These are phyloP conservation scores for Schizothorax lantsangensis DNA, from an alignment of 2,797 vertebrate species.

Conservation along the genomic window DNA sequence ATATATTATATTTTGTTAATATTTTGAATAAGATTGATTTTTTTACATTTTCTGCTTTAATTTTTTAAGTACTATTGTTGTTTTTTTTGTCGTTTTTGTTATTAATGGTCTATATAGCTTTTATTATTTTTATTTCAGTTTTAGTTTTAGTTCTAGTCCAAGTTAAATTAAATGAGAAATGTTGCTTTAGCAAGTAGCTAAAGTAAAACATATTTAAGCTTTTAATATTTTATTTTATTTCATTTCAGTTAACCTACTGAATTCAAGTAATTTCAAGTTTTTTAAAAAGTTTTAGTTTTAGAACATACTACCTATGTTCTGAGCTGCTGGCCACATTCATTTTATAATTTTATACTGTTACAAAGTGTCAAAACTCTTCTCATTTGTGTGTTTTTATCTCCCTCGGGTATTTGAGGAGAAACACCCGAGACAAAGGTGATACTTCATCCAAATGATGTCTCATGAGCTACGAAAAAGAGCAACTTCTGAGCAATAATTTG, in stretches of 20 bases:
- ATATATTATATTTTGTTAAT: too few relatives aligned
- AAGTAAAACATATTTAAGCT: too few relatives aligned
- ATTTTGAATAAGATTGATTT: too few relatives aligned
- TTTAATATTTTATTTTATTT: not conserved
- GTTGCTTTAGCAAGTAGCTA: not conserved
- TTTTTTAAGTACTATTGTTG: too few relatives aligned
- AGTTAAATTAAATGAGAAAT: not conserved
- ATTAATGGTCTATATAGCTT: not conserved
- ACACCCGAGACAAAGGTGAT: not conserved
- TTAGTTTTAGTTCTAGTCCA: not conserved
- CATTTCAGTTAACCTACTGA: too few relatives aligned
- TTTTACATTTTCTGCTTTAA: too few relatives aligned
- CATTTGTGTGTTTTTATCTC: not conserved
- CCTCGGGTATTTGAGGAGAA: not conserved
- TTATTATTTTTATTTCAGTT: not conserved
- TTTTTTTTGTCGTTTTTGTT: not conserved
- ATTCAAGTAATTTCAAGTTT: too few relatives aligned
- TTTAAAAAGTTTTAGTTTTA: not conserved
- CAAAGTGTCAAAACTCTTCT: not conserved
- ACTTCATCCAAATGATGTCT: not conserved
- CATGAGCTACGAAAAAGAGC: not conserved
- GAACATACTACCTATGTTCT: not conserved
- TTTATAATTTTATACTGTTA: not conserved
- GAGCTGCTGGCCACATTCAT: not conserved
- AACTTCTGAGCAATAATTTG: conserved; percentile 2